Evolutionary conservation across 2,797 vertebrate species (phyloP).

Genomic region (Xenopus petersii): DNA sequence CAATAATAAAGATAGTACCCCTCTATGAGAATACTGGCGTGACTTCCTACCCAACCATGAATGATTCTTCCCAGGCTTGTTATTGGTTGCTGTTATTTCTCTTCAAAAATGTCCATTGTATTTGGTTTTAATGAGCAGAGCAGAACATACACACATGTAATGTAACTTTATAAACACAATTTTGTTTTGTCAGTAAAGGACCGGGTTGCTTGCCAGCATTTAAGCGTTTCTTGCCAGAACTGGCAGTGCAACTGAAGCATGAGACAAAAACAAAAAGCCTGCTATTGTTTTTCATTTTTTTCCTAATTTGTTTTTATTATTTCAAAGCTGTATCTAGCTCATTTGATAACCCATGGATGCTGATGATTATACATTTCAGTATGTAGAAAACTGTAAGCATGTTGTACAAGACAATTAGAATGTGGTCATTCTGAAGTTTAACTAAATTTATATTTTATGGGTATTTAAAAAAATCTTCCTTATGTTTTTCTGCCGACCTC

Average conservation of each 20-base stretch:
- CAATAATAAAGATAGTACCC: no score
- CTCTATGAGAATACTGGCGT: no score
- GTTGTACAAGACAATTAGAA: no score
- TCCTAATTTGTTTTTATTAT: constrained; percentile 16
- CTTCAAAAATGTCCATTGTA: constrained; percentile 27
- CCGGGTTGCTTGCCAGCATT: constrained; percentile 24
- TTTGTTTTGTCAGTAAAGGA: constrained; percentile 37
- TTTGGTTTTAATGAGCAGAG: constrained; percentile 22
- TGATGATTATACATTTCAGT: no score
- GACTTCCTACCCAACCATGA: no score
- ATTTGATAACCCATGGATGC: background rate
- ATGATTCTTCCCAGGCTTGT: background rate
- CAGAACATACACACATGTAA: constrained; percentile 37
- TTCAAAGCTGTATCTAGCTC: constrained; percentile 4
- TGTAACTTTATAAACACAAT: constrained; percentile 42
- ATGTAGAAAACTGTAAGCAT: no score
- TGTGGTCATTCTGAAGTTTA: no score
- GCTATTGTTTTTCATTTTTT: constrained; percentile 12
- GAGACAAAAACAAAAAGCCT: constrained; percentile 31
- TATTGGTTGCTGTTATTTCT: constrained; percentile 23
- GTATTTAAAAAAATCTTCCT: no score
- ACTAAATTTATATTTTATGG: no score
- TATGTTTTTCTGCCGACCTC: no score
- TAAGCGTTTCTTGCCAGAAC: constrained; percentile 17
- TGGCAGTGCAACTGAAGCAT: constrained; percentile 22